These are phyloP conservation scores for Triplophysa tibetana DNA, from an alignment of 2,113 vertebrate genomes.

Conservation along the genomic window DNA sequence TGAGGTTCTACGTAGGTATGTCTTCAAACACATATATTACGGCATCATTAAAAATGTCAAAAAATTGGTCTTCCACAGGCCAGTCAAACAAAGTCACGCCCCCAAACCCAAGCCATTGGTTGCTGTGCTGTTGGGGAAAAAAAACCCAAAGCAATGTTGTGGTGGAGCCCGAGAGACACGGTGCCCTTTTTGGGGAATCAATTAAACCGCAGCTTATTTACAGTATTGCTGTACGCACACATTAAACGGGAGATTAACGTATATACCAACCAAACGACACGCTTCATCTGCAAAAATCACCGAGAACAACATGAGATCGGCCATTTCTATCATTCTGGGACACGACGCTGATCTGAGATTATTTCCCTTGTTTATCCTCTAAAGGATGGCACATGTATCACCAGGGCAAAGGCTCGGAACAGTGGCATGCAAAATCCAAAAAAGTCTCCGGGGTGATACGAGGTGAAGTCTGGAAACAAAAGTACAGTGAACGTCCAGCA, in stretches of 20 bases:
- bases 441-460: conserved; percentile 71
- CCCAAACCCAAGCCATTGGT: neutral
- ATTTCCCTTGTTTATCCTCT: conserved; percentile 8
- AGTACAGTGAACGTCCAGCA: conserved; percentile 33
- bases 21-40: no score
- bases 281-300: no score
- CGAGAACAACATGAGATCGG: neutral
- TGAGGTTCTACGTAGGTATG: no score
- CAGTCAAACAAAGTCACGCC: neutral
- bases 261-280: no score
- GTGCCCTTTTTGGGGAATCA: no score
- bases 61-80: no score
- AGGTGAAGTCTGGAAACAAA: conserved; percentile 75
- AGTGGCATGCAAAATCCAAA: conserved; percentile 70
- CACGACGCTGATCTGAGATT: neutral
- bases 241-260: conserved; percentile 24
- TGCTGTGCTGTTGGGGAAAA: neutral
- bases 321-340: conserved; percentile 8
- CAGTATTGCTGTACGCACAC: conserved; percentile 16
- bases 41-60: no score
- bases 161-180: neutral
- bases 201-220: no score
- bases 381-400: neutral
- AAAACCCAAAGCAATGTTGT: neutral
- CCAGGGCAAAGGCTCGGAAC: neutral